Evolutionary conservation across 2,888 invertebrate genomes (phyloP).

Genomic region (Euzetes globulus): DNA sequence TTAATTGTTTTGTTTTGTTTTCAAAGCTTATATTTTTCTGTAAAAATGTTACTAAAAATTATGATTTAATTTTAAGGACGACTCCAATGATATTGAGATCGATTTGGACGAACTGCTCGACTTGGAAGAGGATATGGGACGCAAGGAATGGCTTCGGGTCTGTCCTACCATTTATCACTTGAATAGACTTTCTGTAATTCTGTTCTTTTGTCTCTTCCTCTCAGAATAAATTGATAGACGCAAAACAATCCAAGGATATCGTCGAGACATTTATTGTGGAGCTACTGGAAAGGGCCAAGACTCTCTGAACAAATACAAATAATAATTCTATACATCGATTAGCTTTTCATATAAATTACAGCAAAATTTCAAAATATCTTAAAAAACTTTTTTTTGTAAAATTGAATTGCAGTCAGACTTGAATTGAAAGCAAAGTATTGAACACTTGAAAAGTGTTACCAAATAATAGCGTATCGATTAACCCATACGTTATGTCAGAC

Average conservation of each 20-base stretch:
- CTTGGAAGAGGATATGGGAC: constrained; percentile 79
- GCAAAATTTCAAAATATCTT: no score
- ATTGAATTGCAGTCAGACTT: no score
- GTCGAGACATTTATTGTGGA: constrained; percentile 41
- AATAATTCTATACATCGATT: no score
- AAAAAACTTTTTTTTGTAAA: no score
- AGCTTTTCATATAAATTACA: no score
- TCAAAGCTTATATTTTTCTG: no score
- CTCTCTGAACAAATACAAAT: constrained; percentile 32
- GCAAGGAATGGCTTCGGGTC: constrained; percentile 54
- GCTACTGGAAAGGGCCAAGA: constrained; percentile 41
- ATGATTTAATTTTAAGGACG: constrained; percentile 42
- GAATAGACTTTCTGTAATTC: not conserved
- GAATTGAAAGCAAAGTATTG: no score
- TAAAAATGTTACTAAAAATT: not conserved
- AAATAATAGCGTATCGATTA: no score
- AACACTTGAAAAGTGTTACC: no score
- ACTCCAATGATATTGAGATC: constrained; percentile 63
- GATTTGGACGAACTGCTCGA: constrained; percentile 91
- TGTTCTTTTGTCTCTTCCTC: not conserved
- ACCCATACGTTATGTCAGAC: no score
- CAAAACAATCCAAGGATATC: constrained; percentile 40
- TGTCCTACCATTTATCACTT: constrained; percentile 24
- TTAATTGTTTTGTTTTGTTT: no score
- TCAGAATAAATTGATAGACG: constrained; percentile 40